Percentiles rank a stretch among this genome's conserved stretches.
Conservation (phyloP, 2,113 vertebrate species). For the Malurus melanocephalus region DNA sequence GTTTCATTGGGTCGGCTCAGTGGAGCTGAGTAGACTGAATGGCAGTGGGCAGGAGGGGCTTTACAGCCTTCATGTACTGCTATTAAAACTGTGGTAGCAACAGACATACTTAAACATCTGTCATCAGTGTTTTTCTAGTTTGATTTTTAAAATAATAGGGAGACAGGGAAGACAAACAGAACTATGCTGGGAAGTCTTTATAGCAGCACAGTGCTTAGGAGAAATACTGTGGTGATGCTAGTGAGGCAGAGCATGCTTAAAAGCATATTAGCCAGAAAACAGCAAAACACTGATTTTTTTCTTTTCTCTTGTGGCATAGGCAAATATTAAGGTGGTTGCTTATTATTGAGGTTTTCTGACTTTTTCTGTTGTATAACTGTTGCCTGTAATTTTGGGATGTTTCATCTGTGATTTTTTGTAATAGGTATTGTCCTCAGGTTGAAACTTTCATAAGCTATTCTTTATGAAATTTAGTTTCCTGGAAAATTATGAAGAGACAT, state of each 20-base stretch:
- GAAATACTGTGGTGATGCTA: background rate
- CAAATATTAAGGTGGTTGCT: background rate
- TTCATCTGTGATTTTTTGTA: background rate
- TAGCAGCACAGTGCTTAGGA: background rate
- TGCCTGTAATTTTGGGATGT: background rate
- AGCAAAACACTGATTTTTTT: background rate
- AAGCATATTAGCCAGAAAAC: background rate
- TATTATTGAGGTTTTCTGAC: background rate
- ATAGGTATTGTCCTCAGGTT: background rate
- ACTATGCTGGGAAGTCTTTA: background rate
- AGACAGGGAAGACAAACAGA: background rate
- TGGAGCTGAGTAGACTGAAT: background rate
- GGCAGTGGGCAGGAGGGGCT: background rate
- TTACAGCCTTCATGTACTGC: background rate
- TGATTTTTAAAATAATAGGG: background rate
- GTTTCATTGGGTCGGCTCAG: background rate
- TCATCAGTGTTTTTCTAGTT: background rate
- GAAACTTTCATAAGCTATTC: background rate
- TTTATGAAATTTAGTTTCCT: background rate
- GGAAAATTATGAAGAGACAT: background rate
- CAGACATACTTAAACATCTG: background rate
- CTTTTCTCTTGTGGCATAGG: background rate
- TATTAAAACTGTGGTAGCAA: background rate
- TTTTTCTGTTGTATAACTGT: background rate
- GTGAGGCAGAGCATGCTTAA: background rate